These are phyloP conservation scores for Shinisaurus crocodilurus DNA, from an alignment of 2,113 vertebrate species.

Conservation along the genomic window DNA sequence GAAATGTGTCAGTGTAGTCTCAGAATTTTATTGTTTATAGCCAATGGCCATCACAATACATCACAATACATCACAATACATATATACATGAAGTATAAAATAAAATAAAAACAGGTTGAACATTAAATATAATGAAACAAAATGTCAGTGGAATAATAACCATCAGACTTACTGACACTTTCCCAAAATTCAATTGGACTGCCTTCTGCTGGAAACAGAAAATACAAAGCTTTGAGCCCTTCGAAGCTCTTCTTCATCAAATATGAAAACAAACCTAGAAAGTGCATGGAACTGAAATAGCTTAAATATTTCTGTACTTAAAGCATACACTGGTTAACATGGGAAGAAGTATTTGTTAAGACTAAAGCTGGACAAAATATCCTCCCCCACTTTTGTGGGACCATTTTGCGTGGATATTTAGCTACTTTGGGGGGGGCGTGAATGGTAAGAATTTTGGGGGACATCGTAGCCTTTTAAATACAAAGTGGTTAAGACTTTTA, in stretches of 20 bases:
- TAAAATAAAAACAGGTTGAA: too few species aligned
- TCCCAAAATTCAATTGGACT: neutral
- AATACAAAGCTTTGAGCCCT: neutral
- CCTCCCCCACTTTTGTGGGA: neutral
- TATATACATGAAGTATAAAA: too few species aligned
- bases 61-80: too few species aligned
- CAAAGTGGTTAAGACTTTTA: neutral
- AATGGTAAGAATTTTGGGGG: too few species aligned
- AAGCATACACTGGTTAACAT: neutral
- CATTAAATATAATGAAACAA: too few species aligned
- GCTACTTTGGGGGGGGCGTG: too few species aligned
- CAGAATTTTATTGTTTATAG: too few species aligned
- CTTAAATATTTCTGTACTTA: neutral
- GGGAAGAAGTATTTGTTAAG: neutral
- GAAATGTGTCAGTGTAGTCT: neutral
- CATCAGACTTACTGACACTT: neutral
- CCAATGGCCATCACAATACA: too few species aligned
- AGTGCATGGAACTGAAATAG: neutral
- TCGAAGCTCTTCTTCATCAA: neutral
- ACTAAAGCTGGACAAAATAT: neutral
- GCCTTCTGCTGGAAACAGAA: neutral
- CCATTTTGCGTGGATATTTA: neutral
- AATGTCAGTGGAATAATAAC: neutral
- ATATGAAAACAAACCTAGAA: neutral
- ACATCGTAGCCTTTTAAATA: too few species aligned